Evolutionary conservation across 2,113 vertebrate species (phyloP), one percentile per base, ranked within the genome.

Genomic region (Dolichotis patagonum): DNA sequence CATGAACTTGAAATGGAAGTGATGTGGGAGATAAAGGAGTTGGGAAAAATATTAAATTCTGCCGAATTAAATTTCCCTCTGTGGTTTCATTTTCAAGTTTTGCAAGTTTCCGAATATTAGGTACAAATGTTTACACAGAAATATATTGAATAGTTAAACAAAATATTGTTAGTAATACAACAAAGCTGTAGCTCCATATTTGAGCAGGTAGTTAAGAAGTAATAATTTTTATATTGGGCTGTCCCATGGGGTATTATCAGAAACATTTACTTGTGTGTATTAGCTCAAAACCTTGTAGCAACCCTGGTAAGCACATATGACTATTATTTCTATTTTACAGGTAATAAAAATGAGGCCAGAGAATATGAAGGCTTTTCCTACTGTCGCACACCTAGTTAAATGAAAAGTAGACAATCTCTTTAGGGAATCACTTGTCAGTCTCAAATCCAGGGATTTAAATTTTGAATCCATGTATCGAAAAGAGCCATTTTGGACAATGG

Each of bases 1-100:
- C 30, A 56, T 28, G 17, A 81, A 17, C 84, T 90, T 94, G 82
- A 94, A 81, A 95, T n/a, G 54, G 32, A 84, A 92, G 78, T 89
- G 38, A 11, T 54, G 88, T 35, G 16, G 28, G 75, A 24, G 7
- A 60, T 11, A 17, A 90, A 81, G 88, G 82, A 56, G 3, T 56
- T 80, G 38, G 49, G 58, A 35, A 9, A 81, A 78, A 35, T 49
- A 38, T 84, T 35, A 77, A 63, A 60, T 95, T 90, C 41, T 94
- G n/a, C 26, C 62, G 46, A 94, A 24, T 58, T 22, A 30, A 10
- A 87, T 92, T 90, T 90, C n/a, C 22, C 26, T n/a, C 19, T 24
- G 24, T 87, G 38, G 7, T 77, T 94, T 92, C 7, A 30, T 54
- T 90, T 63, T 49, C 30, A 62, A 62, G n/a, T 28, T 69, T 88